Base-by-base conservation (phyloP, 2,113 vertebrate genomes). In the Crypturellus undulatus region DNA sequence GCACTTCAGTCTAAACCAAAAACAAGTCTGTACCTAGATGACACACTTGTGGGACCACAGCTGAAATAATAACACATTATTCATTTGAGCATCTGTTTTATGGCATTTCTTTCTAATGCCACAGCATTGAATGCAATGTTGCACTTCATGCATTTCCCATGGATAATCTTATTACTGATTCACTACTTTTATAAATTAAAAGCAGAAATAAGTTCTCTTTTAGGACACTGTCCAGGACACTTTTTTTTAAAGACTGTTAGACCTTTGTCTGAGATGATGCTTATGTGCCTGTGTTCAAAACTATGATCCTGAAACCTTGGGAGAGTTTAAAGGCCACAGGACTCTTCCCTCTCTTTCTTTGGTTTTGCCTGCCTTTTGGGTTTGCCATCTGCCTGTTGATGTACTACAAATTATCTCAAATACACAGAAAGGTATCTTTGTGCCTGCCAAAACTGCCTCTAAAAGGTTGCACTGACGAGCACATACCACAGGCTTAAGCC, bases 101-200 rank as follows among this genome's bases (percentile, higher is more conserved):
- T 18, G 6, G 56, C 28, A 2, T 3, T 68, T 47, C 72, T 70
- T 73, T 22, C 22, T 22, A 51, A 79, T 18, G 43, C 89, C 54
- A 73, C 40, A 52, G 60, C 42, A 54, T 10, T 16, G 14, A 91
- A 15, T 51, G 85, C 36, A 67, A 28, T 59, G 54, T 20, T 69
- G 49, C 38, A 49, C 38, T 71, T 18, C 47, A 34, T 71, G 26
- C 52, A 51, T 71, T 71, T 89, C 65, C 67, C 18, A 2, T 26
- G 47, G 80, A 72, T 81, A 67, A 79, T 69, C 36, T 45, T 73
- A 38, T 49, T 77, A 73, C 63, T 89, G 84, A 89, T 79, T 89
- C 84, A 85, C 58, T 89, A 85, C 81, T 68, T 92, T 95, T 91
- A 45, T 30, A 70, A 92, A 73, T 60, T 51, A 63, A 84, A 83